These are phyloP conservation scores for Ophioderma brevispina DNA, from an alignment of 35 echinoderm and acorn worm species.

Conservation along the genomic window DNA sequence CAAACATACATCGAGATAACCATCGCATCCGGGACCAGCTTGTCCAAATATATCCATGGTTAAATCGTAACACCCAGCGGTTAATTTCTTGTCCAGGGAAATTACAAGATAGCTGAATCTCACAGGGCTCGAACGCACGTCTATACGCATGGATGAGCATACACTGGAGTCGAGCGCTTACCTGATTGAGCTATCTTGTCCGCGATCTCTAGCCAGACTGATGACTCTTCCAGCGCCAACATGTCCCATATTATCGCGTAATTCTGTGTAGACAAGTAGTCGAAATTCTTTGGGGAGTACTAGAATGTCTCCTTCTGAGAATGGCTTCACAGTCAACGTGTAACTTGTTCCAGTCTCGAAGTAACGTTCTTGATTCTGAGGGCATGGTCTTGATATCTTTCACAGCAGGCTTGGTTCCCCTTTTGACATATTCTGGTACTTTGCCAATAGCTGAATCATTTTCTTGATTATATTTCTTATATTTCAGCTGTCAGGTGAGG, in stretches of 20 bases:
- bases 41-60: no score
- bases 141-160: no score
- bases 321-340: not conserved
- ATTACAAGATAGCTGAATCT: no score
- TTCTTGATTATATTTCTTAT: not conserved
- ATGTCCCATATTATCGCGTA: not conserved
- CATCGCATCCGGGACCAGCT: no score
- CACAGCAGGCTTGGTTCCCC: not conserved
- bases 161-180: no score
- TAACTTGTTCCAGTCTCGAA: not conserved
- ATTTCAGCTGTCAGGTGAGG: not conserved
- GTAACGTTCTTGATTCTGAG: not conserved
- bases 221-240: not conserved
- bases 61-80: no score
- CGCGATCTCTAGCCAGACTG: no score
- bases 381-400: not conserved
- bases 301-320: not conserved
- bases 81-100: no score
- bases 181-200: no score
- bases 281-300: not conserved
- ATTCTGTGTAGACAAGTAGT: not conserved
- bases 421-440: not conserved
- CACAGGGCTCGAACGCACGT: no score
- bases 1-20: no score
- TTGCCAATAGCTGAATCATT: not conserved